Evolutionary conservation across 2,888 invertebrate species (phyloP).

Genomic region (Perdita meconis): DNA sequence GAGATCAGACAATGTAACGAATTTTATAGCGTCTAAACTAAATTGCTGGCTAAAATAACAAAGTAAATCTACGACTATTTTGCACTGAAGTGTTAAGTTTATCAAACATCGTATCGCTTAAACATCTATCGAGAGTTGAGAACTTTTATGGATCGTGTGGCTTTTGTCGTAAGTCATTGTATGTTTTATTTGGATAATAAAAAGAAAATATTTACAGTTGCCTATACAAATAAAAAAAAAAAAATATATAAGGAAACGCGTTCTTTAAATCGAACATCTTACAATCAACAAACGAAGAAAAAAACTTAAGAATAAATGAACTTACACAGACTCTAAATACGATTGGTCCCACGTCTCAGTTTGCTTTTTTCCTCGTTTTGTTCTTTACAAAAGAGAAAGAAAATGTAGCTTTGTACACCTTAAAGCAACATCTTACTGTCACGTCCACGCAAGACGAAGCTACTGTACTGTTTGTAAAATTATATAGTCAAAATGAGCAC

Average conservation of each 20-base stretch:
- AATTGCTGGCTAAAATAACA: slow-evolving; percentile 7
- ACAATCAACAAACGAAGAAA: slow-evolving; percentile 33
- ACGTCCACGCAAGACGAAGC: slow-evolving; percentile 17
- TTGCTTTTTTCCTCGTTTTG: slow-evolving; percentile 13
- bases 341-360: slow-evolving; percentile 75
- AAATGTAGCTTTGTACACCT: slow-evolving; percentile 70
- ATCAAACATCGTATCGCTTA: neutral
- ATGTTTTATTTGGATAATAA: slow-evolving; percentile 58
- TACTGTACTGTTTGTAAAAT: slow-evolving; percentile 35
- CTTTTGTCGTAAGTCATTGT: slow-evolving; percentile 30
- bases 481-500: slow-evolving; percentile 5
- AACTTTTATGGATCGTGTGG: slow-evolving; percentile 1
- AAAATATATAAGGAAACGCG: slow-evolving; percentile 44
- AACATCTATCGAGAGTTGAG: neutral
- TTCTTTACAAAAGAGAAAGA: slow-evolving; percentile 11
- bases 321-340: slow-evolving; percentile 56
- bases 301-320: slow-evolving; percentile 62
- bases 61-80: slow-evolving; percentile 1
- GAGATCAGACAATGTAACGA: slow-evolving; percentile 32
- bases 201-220: slow-evolving; percentile 71
- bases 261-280: slow-evolving; percentile 53
- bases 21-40: slow-evolving; percentile 9
- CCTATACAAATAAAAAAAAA: slow-evolving; percentile 67
- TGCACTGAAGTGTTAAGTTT: slow-evolving; percentile 1
- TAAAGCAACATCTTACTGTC: slow-evolving; percentile 52